Base-by-base conservation (phyloP, 2,113 vertebrate species). In the Peromyscus californicus region DNA sequence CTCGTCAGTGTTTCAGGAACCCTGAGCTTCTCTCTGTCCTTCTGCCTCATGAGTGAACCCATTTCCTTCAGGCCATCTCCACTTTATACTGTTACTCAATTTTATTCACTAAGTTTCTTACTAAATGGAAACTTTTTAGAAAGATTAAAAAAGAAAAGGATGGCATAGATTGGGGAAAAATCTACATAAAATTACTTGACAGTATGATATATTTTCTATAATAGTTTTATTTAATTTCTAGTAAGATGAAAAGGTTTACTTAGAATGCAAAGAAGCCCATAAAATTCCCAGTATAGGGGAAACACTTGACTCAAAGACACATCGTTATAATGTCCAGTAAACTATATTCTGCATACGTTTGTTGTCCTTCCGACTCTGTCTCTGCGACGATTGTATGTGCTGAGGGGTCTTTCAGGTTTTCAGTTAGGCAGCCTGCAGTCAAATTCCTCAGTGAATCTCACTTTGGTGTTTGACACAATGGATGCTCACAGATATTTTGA, bases 31-130 rank as follows among this genome's bases (percentile, higher is more conserved):
- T 48, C 54, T 63, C 0, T 67, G 83, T 24, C 67, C 72, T 65
- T 48, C n/a, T 79, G n/a, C 7, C 48, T 65, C 86, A 29, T 24
- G 31, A 88, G 79, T 45, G 26, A 91, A 65, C 7, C 59, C 5
- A 12, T 89, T 94, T 80, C 22, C 63, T 94, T 69, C 13, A 19
- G 70, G 67, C 9, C 36, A 4, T 79, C 65, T 90, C 88, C 42
- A 74, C 79, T 93, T 93, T n/a, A 85, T 59, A 45, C 59, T 42
- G 36, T 29, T 31, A 69, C 33, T 92, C 70, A 78, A 69, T 85
- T 61, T 89, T 92, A 16, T 84, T 83, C 57, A 92, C 65, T 67
- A 65, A 87, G 59, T 76, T 93, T 90, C 83, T 88, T 91, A 83
- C 33, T 93, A 79, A 91, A 74, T 83, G 13, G 26, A 95, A 93